Base-by-base conservation (phyloP, 2,888 invertebrate species). In the Cremastobaeus sp. region DNA sequence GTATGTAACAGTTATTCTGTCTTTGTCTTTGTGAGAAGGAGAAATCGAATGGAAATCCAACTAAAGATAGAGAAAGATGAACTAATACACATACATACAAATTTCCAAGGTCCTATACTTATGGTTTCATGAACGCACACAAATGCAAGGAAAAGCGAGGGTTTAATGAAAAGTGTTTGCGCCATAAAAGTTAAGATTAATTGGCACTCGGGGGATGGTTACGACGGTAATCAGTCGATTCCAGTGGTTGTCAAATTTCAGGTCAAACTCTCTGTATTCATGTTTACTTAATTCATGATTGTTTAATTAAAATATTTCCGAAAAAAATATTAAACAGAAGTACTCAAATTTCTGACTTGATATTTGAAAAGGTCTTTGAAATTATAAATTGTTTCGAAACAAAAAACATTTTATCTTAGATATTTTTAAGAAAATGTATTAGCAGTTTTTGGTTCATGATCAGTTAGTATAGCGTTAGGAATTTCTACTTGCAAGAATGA, bases 171-270 rank as follows among this genome's bases (percentile, higher is more conserved):
- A 85, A 86, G 86, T 86, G 86, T 86, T 86, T 86, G 86, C 84
- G 83, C 85, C 86, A 86, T 86, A 86, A 86, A 86, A 86, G 86
- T 86, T 86, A 86, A 86, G 86, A 86, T 86, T 86, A 86, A 86
- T 86, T 86, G 85, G 83, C 85, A 84, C 84, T 86, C 82, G 83
- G 85, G 85, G 85, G 85, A 79, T 83, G 86, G 86, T 86, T 86
- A 86, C 83, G 83, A 83, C 85, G 86, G 83, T 86, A 86, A 85
- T 86, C 86, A 86, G 85, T 84, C 81, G 47, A 77, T 62, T 79
- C 81, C 86, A 85, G 86, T 86, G 85, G 86, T 85, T 85, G 83
- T 85, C 86, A 85, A 82, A 82, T 80, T 59, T 43, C 20, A n/a
- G 21, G 41, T 59, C 43, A 35, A 14, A 35, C n/a, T n/a, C n/a